These are phyloP conservation scores for Pipistrellus kuhlii DNA, from an alignment of 2,797 vertebrate genomes.

Conservation along the genomic window DNA sequence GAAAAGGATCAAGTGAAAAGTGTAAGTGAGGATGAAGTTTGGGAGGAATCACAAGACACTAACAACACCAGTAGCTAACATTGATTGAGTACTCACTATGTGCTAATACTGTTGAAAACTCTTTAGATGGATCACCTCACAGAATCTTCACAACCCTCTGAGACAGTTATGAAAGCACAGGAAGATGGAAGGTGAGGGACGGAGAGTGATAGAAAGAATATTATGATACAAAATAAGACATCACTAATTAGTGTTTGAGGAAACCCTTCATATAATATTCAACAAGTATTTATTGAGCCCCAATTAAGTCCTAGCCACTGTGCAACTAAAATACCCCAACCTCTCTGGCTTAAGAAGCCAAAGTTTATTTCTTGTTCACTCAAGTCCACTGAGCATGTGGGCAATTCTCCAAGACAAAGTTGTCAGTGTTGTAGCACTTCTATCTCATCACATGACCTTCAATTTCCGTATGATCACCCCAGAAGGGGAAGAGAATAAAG, in stretches of 20 bases:
- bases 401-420: not conserved
- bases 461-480: not conserved
- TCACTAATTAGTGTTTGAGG: not conserved
- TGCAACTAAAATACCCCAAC: not conserved
- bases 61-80: not conserved
- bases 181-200: not conserved
- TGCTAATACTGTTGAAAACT: not conserved
- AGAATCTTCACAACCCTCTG: not conserved
- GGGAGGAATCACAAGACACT: not conserved
- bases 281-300: slow-evolving; percentile 38
- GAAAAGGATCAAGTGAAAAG: not conserved
- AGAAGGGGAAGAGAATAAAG: not conserved
- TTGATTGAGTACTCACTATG: not conserved
- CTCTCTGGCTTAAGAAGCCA: not conserved
- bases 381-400: not conserved
- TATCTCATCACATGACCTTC: not conserved
- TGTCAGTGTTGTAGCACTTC: not conserved
- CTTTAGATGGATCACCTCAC: not conserved
- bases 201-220: not conserved
- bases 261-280: slow-evolving; percentile 16
- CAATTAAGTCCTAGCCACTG: not conserved
- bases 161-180: not conserved
- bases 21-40: not conserved
- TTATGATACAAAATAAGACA: not conserved
- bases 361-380: not conserved